Conservation (phyloP, 2,888 invertebrate species). For the Suillia variegata region DNA sequence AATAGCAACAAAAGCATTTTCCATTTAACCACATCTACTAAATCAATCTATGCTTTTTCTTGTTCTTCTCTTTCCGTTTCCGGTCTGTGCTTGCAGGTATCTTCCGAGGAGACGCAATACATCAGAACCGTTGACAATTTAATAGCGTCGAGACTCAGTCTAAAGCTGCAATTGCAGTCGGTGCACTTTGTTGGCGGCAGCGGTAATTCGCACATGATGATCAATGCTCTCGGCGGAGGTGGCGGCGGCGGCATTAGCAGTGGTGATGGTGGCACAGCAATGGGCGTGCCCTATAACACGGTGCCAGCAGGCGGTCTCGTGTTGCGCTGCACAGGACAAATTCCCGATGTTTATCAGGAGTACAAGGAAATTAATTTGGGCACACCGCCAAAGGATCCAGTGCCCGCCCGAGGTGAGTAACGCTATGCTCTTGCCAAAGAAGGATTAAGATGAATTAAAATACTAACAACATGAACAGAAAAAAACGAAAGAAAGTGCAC, state of each 20-base stretch:
- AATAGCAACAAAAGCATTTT: conserved; percentile 2
- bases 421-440: not conserved
- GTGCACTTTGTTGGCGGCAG: conserved; percentile 54
- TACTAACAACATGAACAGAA: not conserved
- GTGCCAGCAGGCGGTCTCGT: conserved; percentile 63
- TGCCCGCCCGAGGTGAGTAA: conserved; percentile 77
- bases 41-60: not conserved
- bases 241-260: conserved; percentile 26
- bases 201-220: conserved; percentile 36
- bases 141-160: conserved; percentile 57
- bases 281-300: conserved; percentile 27
- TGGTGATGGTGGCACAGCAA: conserved; percentile 27
- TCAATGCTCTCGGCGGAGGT: conserved; percentile 35
- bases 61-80: not conserved
- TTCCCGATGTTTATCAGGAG: conserved; percentile 72
- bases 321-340: conserved; percentile 74
- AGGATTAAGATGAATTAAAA: not conserved
- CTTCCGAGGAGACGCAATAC: conserved; percentile 57
- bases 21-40: not conserved
- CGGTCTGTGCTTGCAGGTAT: conserved; percentile 45
- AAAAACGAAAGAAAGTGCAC: not conserved
- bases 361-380: conserved; percentile 74
- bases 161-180: conserved; percentile 60
- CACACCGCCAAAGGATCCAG: conserved; percentile 72
- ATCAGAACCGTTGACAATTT: conserved; percentile 58